Evolutionary conservation across 2,113 vertebrate genomes (phyloP), one percentile per base, ranked within the genome.

Genomic region (Macroglossus sobrinus): DNA sequence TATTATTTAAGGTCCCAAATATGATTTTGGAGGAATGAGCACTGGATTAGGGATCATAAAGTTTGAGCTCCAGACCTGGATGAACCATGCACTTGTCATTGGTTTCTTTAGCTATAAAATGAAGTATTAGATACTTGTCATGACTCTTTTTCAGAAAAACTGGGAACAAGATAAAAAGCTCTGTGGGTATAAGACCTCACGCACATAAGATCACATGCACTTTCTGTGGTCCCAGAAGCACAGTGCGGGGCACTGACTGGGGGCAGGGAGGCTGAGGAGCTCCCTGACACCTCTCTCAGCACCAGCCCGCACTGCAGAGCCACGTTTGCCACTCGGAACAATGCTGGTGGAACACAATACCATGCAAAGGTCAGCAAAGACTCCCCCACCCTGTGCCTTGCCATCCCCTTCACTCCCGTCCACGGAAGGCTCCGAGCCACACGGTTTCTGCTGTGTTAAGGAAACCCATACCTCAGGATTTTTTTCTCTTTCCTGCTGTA

Each of bases 301-400:
- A 68, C n/a, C 92, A 84, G 89, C 93, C 57, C 91, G 97, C 59
- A 47, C 91, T 81, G 78, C 40, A 59, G 38, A 72, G 96, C 89
- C 92, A 92, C 35, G 64, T 94, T 84, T 91, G 10, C 66, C 84
- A 19, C 93, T 95, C 33, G 11, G 8, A 91, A 57, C 84, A 82
- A 75, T 63, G 94, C 96, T 94, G 59, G 94, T 45, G 43, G 93
- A 96, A 93, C 71, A 90, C 1, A 30, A 33, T 24, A 26, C 96
- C 57, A 38, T 97, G 97, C 96, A 80, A 88, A 96, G 95, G 93
- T 92, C 98, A 96, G 97, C 93, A 93, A 88, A 96, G 94, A 0
- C 84, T 89, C 59, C 21, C 71, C 93, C 63, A 18, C 64, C 78
- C 9, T 76, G 9, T 30, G 68, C 91, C 89, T 78, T 33, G 43